These are phyloP conservation scores for Onthophagus taurus DNA, from an alignment of 1,140 invertebrate genomes.

Conservation along the genomic window DNA sequence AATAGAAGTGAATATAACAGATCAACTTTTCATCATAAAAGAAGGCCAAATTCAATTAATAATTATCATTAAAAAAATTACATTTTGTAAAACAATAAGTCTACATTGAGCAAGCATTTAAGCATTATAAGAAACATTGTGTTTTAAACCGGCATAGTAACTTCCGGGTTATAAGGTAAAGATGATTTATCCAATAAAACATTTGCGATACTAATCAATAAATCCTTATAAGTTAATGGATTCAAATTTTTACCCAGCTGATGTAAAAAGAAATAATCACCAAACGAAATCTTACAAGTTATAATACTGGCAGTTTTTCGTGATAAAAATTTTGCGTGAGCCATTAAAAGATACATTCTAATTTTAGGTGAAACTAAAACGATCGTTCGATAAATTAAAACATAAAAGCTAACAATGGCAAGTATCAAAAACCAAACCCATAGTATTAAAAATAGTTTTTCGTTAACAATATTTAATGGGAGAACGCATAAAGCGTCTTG, in stretches of 20 bases:
- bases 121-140: too few species aligned
- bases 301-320: constrained; percentile 42
- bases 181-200: constrained; percentile 10
- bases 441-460: constrained; percentile 69
- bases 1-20: too few species aligned
- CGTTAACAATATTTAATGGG: constrained; percentile 68
- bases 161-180: constrained; percentile 14
- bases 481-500: constrained; percentile 63
- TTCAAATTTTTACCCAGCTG: constrained; percentile 59
- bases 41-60: too few species aligned
- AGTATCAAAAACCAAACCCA: constrained; percentile 76
- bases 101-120: too few species aligned
- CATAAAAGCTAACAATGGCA: constrained; percentile 48
- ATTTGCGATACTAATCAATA: constrained; percentile 27
- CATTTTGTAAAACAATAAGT: too few species aligned
- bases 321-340: constrained; percentile 42
- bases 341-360: constrained; percentile 46
- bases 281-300: constrained; percentile 45
- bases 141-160: constrained; percentile 18
- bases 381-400: constrained; percentile 50
- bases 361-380: constrained; percentile 41
- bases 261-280: constrained; percentile 62
- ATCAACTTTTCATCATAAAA: too few species aligned
- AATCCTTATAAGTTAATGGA: constrained; percentile 47
- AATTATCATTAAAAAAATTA: too few species aligned